Evolutionary conservation across 1,140 invertebrate species (phyloP).

Genomic region (Brachionus koreanus): DNA sequence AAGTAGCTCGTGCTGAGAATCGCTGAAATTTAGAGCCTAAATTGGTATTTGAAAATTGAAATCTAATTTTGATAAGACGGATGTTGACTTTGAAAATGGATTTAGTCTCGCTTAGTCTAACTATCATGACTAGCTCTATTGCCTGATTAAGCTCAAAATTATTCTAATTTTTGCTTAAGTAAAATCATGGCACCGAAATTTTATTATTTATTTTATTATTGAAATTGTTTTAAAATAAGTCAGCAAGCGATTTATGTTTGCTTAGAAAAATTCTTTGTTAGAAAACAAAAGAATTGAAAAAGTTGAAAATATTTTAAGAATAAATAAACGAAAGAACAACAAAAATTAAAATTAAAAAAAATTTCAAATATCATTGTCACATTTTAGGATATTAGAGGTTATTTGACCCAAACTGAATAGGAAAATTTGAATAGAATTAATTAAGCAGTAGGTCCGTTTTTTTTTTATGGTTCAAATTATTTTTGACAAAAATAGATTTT

Average conservation of each 20-base stretch:
- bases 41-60: neutral
- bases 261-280: conserved; percentile 11
- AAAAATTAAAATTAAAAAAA: neutral
- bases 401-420: neutral
- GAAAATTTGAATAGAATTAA: neutral
- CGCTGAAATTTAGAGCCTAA: neutral
- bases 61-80: neutral
- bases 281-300: conserved; percentile 27
- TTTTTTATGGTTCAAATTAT: neutral
- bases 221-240: conserved; percentile 34
- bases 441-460: neutral
- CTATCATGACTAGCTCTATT: neutral
- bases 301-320: conserved; percentile 29
- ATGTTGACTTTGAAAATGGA: neutral
- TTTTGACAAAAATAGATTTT: neutral
- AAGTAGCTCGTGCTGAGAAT: too few relatives aligned
- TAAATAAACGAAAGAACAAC: conserved; percentile 2
- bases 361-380: neutral
- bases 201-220: conserved; percentile 12
- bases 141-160: neutral
- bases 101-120: neutral
- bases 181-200: neutral
- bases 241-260: conserved; percentile 8
- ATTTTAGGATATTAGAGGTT: conserved; percentile 28
- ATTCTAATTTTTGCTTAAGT: neutral